A percentile compares a stretch with the other conserved stretches of the same genome.
Conservation (phyloP, 1,140 invertebrate species). For the Drosophila dunni region DNA sequence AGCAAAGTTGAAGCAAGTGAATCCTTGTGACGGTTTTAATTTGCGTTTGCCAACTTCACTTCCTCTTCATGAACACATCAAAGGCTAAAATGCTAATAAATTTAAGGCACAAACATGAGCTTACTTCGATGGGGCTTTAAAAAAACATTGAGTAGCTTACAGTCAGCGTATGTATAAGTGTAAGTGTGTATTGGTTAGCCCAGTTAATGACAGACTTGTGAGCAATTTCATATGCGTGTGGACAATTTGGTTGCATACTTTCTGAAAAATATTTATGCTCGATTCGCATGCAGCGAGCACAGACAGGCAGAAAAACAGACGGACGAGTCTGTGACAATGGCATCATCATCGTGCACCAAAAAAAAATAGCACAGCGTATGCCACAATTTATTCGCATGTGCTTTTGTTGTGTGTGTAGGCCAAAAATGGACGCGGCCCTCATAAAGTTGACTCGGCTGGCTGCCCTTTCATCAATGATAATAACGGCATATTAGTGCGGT, state of each 20-base stretch:
- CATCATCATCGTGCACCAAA: constrained; percentile 40
- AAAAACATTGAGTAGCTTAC: constrained; percentile 9
- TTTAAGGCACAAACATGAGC: constrained; percentile 43
- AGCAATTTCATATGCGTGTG: constrained; percentile 37
- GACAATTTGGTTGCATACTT: constrained; percentile 64
- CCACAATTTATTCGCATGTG: constrained; percentile 68
- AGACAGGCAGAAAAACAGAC: constrained; percentile 2
- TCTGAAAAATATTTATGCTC: constrained; percentile 57
- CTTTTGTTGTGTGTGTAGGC: constrained; percentile 6
- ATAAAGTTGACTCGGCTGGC: constrained; percentile 65
- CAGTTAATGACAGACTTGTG: constrained; percentile 55
- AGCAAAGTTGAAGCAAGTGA: background rate
- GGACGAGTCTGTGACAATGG: constrained; percentile 46
- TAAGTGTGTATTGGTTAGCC: constrained; percentile 14
- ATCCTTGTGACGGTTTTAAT: background rate
- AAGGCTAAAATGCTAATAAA: constrained; percentile 24
- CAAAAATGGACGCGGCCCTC: constrained; percentile 43
- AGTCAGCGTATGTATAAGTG: background rate
- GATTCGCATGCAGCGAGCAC: constrained; percentile 45
- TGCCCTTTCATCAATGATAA: constrained; percentile 79
- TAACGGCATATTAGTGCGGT: constrained; percentile 70
- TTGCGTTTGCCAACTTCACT: constrained; percentile 1
- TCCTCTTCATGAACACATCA: constrained; percentile 32
- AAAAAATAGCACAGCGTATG: constrained; percentile 21
- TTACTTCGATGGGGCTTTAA: constrained; percentile 46